Percentiles rank a stretch among this genome's conserved stretches.
Evolutionary conservation across 53 echinoderm and acorn worm species (phyloP).

Genomic region (Holothuria scabra): DNA sequence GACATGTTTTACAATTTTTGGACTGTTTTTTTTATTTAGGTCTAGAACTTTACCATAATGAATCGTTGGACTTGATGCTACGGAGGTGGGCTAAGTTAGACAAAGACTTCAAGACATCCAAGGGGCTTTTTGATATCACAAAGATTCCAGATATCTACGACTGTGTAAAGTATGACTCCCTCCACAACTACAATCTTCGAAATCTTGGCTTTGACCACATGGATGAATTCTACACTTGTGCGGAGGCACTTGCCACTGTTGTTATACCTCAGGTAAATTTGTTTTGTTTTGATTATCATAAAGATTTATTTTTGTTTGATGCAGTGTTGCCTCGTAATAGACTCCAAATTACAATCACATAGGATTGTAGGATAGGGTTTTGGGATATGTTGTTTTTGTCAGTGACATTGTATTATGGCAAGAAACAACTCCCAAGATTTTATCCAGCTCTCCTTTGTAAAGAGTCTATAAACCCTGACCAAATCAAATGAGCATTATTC

Average conservation of each 20-base stretch:
- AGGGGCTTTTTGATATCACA: slow-evolving; percentile 92
- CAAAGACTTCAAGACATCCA: slow-evolving; percentile 93
- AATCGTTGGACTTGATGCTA: slow-evolving; percentile 93
- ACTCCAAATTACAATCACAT: no score
- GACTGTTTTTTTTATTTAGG: slow-evolving; percentile 46
- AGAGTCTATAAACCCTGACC: no score
- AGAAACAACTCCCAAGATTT: no score
- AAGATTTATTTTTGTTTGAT: no score
- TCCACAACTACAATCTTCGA: slow-evolving; percentile 76
- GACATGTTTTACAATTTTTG: no score
- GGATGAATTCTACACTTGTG: slow-evolving; percentile 79
- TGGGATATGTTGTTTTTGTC: no score
- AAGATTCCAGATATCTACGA: slow-evolving; percentile 99
- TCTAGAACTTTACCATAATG: slow-evolving; percentile 81
- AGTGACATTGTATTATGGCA: no score
- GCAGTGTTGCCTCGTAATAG: no score
- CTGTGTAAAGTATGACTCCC: slow-evolving; percentile 95
- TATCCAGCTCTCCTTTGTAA: no score
- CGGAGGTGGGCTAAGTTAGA: slow-evolving; percentile 93
- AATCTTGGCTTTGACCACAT: slow-evolving; percentile 75
- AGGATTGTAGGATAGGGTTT: no score
- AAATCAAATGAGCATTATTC: no score
- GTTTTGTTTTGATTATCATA: no score
- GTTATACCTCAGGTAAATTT: slow-evolving; percentile 86
- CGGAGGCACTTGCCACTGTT: slow-evolving; percentile 89